Conservation (phyloP, 2,797 vertebrate species). For the Eospalax fontanierii region DNA sequence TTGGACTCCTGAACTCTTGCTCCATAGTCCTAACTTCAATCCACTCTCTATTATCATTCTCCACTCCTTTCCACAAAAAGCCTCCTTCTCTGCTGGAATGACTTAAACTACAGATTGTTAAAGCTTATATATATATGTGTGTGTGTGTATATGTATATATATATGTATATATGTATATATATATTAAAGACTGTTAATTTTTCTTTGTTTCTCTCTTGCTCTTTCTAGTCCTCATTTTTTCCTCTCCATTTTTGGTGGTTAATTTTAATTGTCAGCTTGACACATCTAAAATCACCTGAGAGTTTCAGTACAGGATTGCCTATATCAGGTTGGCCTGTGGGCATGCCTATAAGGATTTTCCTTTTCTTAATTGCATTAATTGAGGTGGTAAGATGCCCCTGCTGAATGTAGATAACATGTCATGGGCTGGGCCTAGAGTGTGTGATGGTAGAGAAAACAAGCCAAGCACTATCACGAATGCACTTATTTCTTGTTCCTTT, state of each 20-base stretch:
- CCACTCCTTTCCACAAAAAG: constrained; percentile 13
- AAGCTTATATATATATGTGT: neutral
- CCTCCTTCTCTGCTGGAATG: neutral
- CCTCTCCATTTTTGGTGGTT: neutral
- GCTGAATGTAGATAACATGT: neutral
- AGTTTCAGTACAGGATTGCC: neutral
- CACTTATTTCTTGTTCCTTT: neutral
- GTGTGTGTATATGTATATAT: too few species aligned
- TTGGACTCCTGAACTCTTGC: neutral
- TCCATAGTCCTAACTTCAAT: neutral
- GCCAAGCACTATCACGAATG: neutral
- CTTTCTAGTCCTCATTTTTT: neutral
- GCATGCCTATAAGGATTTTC: neutral
- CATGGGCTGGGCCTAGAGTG: neutral
- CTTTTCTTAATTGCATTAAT: neutral
- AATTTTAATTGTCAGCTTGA: neutral
- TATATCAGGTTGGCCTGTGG: neutral
- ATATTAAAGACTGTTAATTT: neutral
- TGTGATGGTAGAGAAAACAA: neutral
- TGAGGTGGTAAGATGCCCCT: neutral
- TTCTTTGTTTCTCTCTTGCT: neutral
- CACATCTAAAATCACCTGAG: neutral
- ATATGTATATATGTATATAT: too few species aligned
- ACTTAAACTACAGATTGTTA: neutral
- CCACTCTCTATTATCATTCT: neutral